Evolutionary conservation across 2,888 invertebrate species (phyloP), one percentile per base, ranked within the genome.

Genomic region (Habroteleia sp.): DNA sequence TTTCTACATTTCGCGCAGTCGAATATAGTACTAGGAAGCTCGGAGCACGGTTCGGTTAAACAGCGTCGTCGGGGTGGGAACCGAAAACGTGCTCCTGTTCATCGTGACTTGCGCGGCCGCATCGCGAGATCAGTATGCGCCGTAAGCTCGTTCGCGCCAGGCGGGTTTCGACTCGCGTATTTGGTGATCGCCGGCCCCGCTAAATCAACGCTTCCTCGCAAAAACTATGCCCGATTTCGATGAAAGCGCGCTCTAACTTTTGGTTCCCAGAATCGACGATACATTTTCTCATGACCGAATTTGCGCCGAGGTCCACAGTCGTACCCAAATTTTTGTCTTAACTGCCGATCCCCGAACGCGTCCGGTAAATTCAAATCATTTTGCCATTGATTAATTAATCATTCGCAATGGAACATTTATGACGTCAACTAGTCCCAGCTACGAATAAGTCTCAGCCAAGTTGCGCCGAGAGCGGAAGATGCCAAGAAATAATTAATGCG

Each of bases 91-190:
- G 84, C 80, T 83, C 78, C 68, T 58, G 74, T 68, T 74, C 74
- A 68, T 68, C 52, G 65, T 54, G 75, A 75, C 80, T 78, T 79
- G 77, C 81, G 79, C 81, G 74, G 41, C 56, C 77, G 63, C 62
- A 46, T 54, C 62, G 71, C 66, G 56, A 71, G 79, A 78, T 87
- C 86, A 88, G 88, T 88, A 82, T 82, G 86, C 83, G 84, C 84
- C 82, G 85, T 82, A 82, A 84, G 81, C 83, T 84, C 82, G 80
- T 44, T 23, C 42, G 31, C 41, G 65, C 33, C 52, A 39, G 58
- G 42, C 73, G 60, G 23, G 8, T 56, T 69, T 50, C 8, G 41
- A 41, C 52, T 41, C 37, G 37, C 11, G 50, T 48, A 41, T 27
- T 27, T 23, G 23, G 35, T 3, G 10, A 20, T 68, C 48, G 48